These are phyloP conservation scores for Morone chrysops DNA, from an alignment of 2,113 vertebrate species.

Conservation along the genomic window DNA sequence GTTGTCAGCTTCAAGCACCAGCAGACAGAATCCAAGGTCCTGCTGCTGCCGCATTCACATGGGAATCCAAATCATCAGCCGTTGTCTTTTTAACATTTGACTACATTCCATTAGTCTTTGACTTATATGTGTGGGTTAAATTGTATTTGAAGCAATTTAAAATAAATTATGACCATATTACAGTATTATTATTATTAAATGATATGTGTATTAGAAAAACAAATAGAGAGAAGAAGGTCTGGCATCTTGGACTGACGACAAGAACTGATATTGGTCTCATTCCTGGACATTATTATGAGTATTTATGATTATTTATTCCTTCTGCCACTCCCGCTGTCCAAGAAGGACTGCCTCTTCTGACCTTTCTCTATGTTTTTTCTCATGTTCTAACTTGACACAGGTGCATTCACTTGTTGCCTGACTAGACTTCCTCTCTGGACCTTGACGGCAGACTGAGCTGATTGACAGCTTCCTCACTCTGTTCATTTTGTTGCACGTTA, in stretches of 20 bases:
- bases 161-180: neutral
- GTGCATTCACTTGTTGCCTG: neutral
- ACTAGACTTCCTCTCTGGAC: neutral
- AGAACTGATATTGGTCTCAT: neutral
- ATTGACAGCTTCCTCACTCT: neutral
- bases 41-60: neutral
- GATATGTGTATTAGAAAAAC: neutral
- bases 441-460: neutral
- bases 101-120: neutral
- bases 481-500: no score
- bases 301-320: neutral
- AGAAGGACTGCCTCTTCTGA: neutral
- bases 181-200: neutral
- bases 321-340: neutral
- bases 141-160: neutral
- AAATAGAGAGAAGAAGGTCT: neutral
- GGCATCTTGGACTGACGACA: neutral
- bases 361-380: neutral
- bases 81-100: neutral
- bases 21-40: constrained; percentile 23
- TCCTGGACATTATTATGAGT: neutral
- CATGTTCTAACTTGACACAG: neutral
- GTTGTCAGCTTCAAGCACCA: neutral
- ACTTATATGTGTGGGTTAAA: neutral
- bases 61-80: neutral